Percentiles rank a stretch among this genome's conserved stretches.
Evolutionary conservation across 2,113 vertebrate species (phyloP).

Genomic region (Excalfactoria chinensis): DNA sequence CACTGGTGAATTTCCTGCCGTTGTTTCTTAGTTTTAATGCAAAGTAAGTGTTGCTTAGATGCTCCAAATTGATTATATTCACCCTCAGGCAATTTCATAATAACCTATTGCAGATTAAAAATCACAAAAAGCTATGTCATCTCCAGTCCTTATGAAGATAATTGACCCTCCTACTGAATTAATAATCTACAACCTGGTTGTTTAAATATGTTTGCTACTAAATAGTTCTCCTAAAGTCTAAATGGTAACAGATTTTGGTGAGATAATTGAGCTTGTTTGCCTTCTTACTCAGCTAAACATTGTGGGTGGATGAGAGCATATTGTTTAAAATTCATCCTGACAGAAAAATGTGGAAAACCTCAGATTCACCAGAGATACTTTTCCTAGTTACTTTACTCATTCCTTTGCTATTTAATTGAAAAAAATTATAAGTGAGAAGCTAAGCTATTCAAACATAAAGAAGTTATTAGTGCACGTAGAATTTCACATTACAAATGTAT

Average conservation of each 20-base stretch:
- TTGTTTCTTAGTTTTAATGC: conserved; percentile 48
- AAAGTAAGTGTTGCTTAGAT: conserved; percentile 56
- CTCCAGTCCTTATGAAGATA: conserved; percentile 40
- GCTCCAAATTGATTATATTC: conserved; percentile 50
- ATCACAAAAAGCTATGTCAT: conserved; percentile 52
- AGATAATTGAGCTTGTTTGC: background rate
- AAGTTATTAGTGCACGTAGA: background rate
- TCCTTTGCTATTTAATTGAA: background rate
- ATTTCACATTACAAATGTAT: conserved; percentile 20
- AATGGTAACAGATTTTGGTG: background rate
- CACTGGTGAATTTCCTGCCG: background rate
- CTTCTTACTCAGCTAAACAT: background rate
- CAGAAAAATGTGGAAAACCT: background rate
- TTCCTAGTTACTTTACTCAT: background rate
- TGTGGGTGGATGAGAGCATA: background rate
- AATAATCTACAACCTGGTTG: conserved; percentile 33
- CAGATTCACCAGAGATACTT: background rate
- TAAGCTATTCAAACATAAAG: conserved; percentile 1
- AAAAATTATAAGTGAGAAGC: conserved; percentile 28
- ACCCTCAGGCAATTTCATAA: conserved; percentile 30
- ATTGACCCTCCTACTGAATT: conserved; percentile 57
- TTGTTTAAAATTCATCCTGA: background rate
- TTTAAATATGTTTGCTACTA: background rate
- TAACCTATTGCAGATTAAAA: conserved; percentile 55
- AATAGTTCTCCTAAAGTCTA: conserved; percentile 13